Evolutionary conservation across 2,797 vertebrate genomes (phyloP).

Genomic region (Eupleurogrammus muticus): DNA sequence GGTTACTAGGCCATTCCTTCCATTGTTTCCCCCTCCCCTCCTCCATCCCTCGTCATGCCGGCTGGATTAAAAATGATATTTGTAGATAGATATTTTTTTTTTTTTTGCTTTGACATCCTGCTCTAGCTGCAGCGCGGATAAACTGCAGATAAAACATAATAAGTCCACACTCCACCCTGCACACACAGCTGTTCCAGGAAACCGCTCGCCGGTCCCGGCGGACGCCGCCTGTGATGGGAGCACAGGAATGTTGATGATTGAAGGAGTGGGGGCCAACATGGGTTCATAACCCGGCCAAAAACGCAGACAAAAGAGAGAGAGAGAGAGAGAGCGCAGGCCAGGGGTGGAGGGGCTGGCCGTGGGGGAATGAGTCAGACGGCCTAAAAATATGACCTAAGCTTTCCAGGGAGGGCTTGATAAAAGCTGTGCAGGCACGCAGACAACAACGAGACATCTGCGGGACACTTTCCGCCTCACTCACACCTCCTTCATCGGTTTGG

Average conservation of each 20-base stretch:
- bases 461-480: slow-evolving; percentile 48
- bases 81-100: neutral
- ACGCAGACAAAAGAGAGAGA: slow-evolving; percentile 33
- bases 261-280: slow-evolving; percentile 8
- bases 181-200: slow-evolving; percentile 39
- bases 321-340: neutral
- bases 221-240: slow-evolving; percentile 26
- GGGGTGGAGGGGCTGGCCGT: slow-evolving; percentile 9
- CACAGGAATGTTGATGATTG: slow-evolving; percentile 57
- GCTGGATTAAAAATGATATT: slow-evolving; percentile 47
- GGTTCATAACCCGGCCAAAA: slow-evolving; percentile 26
- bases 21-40: slow-evolving; percentile 47
- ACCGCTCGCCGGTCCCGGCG: slow-evolving; percentile 25
- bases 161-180: slow-evolving; percentile 3
- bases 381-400: slow-evolving; percentile 73
- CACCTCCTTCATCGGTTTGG: slow-evolving; percentile 73
- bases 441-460: slow-evolving; percentile 60
- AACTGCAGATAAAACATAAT: slow-evolving; percentile 30
- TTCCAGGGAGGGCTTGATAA: slow-evolving; percentile 66
- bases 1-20: slow-evolving; percentile 60
- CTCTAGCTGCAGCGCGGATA: slow-evolving; percentile 19
- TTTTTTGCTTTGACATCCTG: slow-evolving; percentile 7
- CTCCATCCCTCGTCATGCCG: slow-evolving; percentile 27
- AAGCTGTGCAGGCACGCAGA: slow-evolving; percentile 36
- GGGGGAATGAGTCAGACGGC: slow-evolving; percentile 38